Conservation (phyloP, 2,113 vertebrate species). For the Polyodon spathula region DNA sequence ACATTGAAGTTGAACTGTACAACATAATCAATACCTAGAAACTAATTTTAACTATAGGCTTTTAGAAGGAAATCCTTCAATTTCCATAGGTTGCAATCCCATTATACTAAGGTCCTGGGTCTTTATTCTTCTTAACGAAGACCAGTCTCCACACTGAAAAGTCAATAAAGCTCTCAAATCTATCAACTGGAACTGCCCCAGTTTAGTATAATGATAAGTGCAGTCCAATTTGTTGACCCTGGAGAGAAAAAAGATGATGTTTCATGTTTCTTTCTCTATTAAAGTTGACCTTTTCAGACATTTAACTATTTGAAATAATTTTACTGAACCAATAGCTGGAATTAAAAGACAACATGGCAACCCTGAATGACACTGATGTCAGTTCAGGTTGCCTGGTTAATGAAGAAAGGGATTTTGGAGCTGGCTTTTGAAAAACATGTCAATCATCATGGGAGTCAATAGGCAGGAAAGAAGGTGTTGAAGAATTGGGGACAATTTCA, state of each 20-base stretch:
- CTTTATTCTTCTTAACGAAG: background rate
- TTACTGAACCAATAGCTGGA: background rate
- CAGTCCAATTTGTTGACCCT: background rate
- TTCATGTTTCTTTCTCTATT: background rate
- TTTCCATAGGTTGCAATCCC: slow-evolving; percentile 2
- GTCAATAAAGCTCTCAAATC: background rate
- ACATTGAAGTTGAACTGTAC: slow-evolving; percentile 13
- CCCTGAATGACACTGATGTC: background rate
- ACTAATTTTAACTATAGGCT: slow-evolving; percentile 7
- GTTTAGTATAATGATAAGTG: slow-evolving; percentile 1
- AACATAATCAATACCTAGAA: slow-evolving; percentile 19
- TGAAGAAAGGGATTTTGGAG: background rate
- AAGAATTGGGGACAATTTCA: too few species aligned
- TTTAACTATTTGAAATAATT: slow-evolving; percentile 3
- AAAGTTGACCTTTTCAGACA: slow-evolving; percentile 5
- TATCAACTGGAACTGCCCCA: background rate
- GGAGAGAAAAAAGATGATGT: background rate
- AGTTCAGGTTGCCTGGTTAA: background rate
- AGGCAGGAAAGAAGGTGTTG: too few species aligned
- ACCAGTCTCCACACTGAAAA: background rate
- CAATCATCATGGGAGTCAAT: too few species aligned
- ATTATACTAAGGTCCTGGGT: background rate
- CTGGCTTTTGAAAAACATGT: slow-evolving; percentile 5
- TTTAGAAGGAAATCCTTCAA: slow-evolving; percentile 3
- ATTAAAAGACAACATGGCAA: background rate